phyloP scores from a whole-genome alignment of 1,140 invertebrate species.

The Drosophila melanogaster region DNA sequence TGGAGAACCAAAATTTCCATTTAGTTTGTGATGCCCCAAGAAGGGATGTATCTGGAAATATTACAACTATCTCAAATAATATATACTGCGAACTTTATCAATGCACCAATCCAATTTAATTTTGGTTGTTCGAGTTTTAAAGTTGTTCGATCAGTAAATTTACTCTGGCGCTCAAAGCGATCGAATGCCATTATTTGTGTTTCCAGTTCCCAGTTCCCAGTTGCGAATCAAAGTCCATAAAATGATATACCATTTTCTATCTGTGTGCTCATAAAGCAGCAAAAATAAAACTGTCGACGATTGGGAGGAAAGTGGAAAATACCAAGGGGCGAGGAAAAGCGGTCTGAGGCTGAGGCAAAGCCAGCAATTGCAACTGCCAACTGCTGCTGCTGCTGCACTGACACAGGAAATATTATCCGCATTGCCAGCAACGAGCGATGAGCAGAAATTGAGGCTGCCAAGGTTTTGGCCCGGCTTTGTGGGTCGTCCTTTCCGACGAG shows the following conservation, averaged over 20 bases:
- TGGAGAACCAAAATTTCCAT: background rate
- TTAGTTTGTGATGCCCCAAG: too few relatives aligned
- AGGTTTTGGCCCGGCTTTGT: slow-evolving; percentile 37
- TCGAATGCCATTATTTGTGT: background rate
- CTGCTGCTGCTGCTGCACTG: slow-evolving; percentile 77
- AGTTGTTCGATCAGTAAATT: background rate
- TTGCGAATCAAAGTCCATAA: background rate
- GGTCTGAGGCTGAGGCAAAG: slow-evolving; percentile 21
- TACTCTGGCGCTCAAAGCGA: background rate
- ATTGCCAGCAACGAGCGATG: slow-evolving; percentile 58
- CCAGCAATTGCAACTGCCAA: slow-evolving; percentile 69
- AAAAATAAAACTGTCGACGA: slow-evolving; percentile 81
- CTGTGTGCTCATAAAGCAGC: slow-evolving; percentile 67
- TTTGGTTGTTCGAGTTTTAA: too few relatives aligned
- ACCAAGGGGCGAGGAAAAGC: slow-evolving; percentile 8
- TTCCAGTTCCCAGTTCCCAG: background rate
- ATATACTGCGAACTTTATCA: too few relatives aligned
- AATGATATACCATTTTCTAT: background rate
- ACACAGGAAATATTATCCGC: slow-evolving; percentile 82
- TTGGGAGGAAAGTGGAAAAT: slow-evolving; percentile 46
- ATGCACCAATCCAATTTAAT: too few relatives aligned
- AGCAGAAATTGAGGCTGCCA: slow-evolving; percentile 52
- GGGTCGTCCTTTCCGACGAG: slow-evolving; percentile 11
- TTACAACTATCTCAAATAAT: too few relatives aligned
- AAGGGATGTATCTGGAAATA: too few relatives aligned